Evolutionary conservation across 2,797 vertebrate genomes (phyloP), one percentile per base, ranked within the genome.

Genomic region (Sebastes dallii): DNA sequence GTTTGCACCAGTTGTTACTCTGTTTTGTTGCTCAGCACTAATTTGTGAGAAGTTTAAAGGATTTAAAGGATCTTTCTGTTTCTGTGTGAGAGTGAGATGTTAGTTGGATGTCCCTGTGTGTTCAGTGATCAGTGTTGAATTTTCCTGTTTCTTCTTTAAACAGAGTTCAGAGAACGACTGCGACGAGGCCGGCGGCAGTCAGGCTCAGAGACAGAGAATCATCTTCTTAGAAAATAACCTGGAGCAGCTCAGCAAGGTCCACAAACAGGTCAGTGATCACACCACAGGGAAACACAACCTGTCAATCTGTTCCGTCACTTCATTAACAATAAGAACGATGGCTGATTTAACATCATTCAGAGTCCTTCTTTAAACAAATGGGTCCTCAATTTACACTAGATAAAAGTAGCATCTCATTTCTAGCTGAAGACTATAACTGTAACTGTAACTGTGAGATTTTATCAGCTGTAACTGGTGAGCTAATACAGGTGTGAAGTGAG

Each of bases 201-300:
- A 96, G 14, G 98, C 97, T 24, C 98, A 99, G 95, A 99, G 97
- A 88, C 98, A 99, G 94, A 98, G 99, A 86, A 99, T 99, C 64
- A 94, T 97, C 91, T 99, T 99, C 95, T 91, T 99, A 85, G 98
- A 99, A 88, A 99, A 99, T 81, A 99, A 99, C 93, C 91, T 99
- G 94, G 98, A 99, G 89, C 98, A 99, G 91, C 97, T 99, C 90
- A 97, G 98, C 39, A 99, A 97, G 80, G 98, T 99, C 94, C 98
- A 95, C 88, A 95, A 95, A 52, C 94, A 95, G 93, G 95, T 95
- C 3, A 67, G 77, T 24, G 3, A n/a, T 34, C 16, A 16, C 3
- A 7, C 20, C 24, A 27, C 11, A 55, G 22, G 54, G 9, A 50
- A n/a, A 10, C 55, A 29, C 25, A 34, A 59, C 27, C 27, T 20